Base-by-base conservation (phyloP, 2,888 invertebrate species). In the Napeogenes inachia region DNA sequence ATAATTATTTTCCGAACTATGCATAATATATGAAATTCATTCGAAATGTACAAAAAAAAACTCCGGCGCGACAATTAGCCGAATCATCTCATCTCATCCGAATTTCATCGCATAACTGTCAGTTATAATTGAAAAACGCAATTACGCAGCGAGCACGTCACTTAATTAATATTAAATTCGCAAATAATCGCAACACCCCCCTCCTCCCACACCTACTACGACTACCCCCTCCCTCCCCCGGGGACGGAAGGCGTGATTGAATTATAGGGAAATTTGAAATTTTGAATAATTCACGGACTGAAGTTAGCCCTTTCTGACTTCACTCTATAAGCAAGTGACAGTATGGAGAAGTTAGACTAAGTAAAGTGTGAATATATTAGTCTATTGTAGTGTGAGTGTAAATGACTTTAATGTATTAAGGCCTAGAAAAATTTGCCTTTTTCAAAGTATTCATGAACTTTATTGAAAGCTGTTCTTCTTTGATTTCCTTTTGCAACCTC, bases 91-190 rank as follows among this genome's bases (percentile, higher is more conserved):
- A 77, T 72, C 82, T 82, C 84, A 82, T 86, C 84, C 82, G 76
- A 81, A 82, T 84, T 85, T 80, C 84, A 81, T 81, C 83, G 83
- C 82, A 81, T 87, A 88, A 89, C 88, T 88, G 89, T 87, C 89
- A 87, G 82, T 80, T 83, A 80, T 89, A 89, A 89, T 90, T 89
- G 89, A 89, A 89, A 89, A 90, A 89, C 88, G 86, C 84, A 89
- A 89, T 89, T 89, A 89, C 80, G 75, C 76, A 74, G 74, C 79
- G 82, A 81, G 82, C 82, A 83, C 82, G 86, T 82, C 82, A 80
- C 85, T 87, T 91, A 91, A 91, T 91, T 90, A 91, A 89, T 90
- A 90, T 89, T 89, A 90, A 91, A 91, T 91, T 91, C 85, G 87
- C 87, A 87, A 91, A 91, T 91, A 90, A 90, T 90, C 87, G 79